Base-by-base conservation (phyloP, 1,140 invertebrate species). In the Chelonus insularis region DNA sequence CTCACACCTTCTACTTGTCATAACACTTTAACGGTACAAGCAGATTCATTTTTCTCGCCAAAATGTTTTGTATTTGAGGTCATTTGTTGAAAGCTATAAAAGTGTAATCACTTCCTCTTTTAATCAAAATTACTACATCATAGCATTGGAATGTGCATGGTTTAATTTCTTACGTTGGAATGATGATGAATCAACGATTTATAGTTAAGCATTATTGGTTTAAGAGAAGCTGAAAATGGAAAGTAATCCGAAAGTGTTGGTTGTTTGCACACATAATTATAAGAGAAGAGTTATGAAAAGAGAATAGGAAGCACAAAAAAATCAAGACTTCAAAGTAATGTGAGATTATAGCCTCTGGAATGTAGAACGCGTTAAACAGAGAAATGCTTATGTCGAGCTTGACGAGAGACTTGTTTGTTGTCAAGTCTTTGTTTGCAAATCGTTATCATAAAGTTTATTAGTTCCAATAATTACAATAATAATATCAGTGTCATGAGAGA, bases 281-380 rank as follows among this genome's bases (percentile, higher is more conserved):
- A 12, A 4, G 9, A n/a, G 5, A 3, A 2, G 37, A 39, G 57
- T 62, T 62, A 68, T 37, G 8, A 67, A 65, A 57, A 62, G 67
- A 71, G 66, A 71, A 72, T 71, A 68, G 62, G 25, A 59, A 63
- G 51, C 39, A n/a, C 29, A 8, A 57, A 23, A 12, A 12, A 32
- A 14, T 25, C 11, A 39, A 55, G 18, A 55, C 36, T 34, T 56
- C 9, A 12, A n/a, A 23, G 25, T 41, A 62, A 66, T 65, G 59
- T 52, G 63, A 63, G 29, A 41, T 39, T 58, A 55, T 48, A 36
- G 55, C 39, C 48, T 58, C 43, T 67, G 60, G 62, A 72, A 69
- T 66, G 67, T 68, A 60, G 69, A 64, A 57, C 70, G 64, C 68
- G 72, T 67, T 76, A 77, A 78, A 72, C 70, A 65, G 75, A 72